phyloP scores from a whole-genome alignment of 1,140 invertebrate species.

The Nebria ingens region DNA sequence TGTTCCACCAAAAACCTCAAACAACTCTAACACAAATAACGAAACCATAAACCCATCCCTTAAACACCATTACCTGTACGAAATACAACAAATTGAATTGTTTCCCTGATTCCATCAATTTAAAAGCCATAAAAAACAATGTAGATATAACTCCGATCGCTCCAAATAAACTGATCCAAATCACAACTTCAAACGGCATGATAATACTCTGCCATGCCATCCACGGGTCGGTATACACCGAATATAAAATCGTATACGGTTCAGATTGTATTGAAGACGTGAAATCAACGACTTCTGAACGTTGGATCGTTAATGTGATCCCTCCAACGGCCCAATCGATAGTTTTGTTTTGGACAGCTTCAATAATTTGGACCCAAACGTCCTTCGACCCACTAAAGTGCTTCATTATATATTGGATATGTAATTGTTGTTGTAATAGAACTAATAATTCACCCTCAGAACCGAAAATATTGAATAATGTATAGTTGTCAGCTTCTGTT shows the following conservation, averaged over 20 bases:
- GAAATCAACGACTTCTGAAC: not conserved
- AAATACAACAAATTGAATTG: not conserved
- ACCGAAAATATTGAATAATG: not conserved
- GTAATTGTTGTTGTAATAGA: not conserved
- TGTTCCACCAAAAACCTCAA: not conserved
- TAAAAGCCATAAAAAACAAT: not conserved
- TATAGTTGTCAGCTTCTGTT: not conserved
- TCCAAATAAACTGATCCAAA: not conserved
- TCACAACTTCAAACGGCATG: not conserved
- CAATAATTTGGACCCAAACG: not conserved
- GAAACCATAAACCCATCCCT: not conserved
- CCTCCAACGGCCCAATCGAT: not conserved
- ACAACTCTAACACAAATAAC: not conserved
- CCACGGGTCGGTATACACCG: not conserved
- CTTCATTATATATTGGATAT: not conserved
- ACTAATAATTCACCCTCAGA: not conserved
- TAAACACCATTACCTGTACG: not conserved
- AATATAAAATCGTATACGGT: not conserved
- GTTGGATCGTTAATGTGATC: not conserved
- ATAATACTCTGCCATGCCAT: not conserved
- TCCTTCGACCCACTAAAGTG: not conserved
- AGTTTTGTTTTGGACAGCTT: not conserved
- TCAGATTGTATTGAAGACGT: not conserved
- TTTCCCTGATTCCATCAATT: not conserved
- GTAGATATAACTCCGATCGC: not conserved